Percentiles rank a stretch among this genome's conserved stretches.
Conservation (phyloP, 2,797 vertebrate species). For the Poecilia picta region DNA sequence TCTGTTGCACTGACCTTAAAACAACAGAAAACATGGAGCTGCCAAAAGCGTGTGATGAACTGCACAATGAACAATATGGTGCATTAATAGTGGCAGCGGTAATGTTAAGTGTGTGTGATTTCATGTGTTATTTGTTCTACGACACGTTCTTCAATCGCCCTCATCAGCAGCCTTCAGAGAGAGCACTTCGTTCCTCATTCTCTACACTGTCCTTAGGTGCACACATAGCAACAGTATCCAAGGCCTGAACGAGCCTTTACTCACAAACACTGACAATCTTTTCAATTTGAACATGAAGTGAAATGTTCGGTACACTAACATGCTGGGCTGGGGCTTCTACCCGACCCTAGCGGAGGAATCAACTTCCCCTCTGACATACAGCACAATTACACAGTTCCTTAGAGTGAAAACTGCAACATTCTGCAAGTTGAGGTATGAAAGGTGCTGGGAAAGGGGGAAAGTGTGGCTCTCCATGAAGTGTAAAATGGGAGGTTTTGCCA, state of each 20-base stretch:
- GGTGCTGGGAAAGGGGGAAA: constrained; percentile 43
- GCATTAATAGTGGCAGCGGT: not conserved
- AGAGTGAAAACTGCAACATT: constrained; percentile 47
- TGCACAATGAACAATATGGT: not conserved
- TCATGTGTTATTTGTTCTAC: constrained; percentile 11
- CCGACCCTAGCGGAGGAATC: constrained; percentile 29
- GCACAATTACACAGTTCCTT: constrained; percentile 32
- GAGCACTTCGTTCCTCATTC: constrained; percentile 1
- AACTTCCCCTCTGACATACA: constrained; percentile 34
- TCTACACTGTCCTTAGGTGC: constrained; percentile 12
- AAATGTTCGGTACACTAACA: constrained; percentile 25
- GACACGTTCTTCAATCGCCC: constrained; percentile 17
- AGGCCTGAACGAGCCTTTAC: constrained; percentile 17
- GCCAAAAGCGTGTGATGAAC: not conserved
- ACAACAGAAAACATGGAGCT: not conserved
- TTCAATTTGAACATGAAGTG: constrained; percentile 35
- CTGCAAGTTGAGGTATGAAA: constrained; percentile 36
- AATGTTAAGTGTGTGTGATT: constrained; percentile 22
- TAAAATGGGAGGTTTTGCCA: constrained; percentile 61
- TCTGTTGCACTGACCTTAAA: not conserved
- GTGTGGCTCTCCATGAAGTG: constrained; percentile 50
- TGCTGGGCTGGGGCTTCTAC: constrained; percentile 3
- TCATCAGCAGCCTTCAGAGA: constrained; percentile 15
- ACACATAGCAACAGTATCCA: constrained; percentile 40
- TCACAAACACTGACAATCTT: constrained; percentile 30